These are phyloP conservation scores for Sebastes diploproa DNA, from an alignment of 2,797 vertebrate species.

Conservation along the genomic window DNA sequence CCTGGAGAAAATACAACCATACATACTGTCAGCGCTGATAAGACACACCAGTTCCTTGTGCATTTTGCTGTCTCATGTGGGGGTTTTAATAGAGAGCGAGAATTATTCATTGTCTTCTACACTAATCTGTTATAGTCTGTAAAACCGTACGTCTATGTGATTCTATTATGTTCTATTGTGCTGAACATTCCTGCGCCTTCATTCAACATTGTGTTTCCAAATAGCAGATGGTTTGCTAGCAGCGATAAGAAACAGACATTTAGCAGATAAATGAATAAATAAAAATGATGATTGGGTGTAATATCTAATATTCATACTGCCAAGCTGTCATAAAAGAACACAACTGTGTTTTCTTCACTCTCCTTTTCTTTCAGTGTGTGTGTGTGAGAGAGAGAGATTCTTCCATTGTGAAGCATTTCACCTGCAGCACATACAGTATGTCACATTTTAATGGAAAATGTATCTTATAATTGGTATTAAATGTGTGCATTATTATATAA, in stretches of 20 bases:
- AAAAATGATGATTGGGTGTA: constrained; percentile 52
- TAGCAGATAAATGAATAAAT: constrained; percentile 63
- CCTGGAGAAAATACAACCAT: constrained; percentile 51
- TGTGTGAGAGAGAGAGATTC: neutral
- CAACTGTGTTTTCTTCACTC: constrained; percentile 14
- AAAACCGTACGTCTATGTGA: constrained; percentile 38
- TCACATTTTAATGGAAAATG: neutral
- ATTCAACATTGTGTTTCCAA: constrained; percentile 46
- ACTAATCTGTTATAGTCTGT: constrained; percentile 61
- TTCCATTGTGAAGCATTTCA: constrained; percentile 7
- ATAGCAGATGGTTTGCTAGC: constrained; percentile 62
- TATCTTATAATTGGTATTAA: neutral
- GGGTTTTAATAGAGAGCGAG: constrained; percentile 55
- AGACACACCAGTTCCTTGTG: constrained; percentile 43
- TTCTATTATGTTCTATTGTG: constrained; percentile 66
- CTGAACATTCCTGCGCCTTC: constrained; percentile 43
- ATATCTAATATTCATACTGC: constrained; percentile 56
- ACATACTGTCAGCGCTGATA: constrained; percentile 67
- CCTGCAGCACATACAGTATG: neutral
- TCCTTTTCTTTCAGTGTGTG: neutral
- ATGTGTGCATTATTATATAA: neutral
- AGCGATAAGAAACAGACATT: constrained; percentile 66
- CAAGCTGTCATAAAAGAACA: constrained; percentile 29
- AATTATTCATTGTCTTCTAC: constrained; percentile 71
- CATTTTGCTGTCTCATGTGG: constrained; percentile 37